Evolutionary conservation across 2,113 vertebrate species (phyloP).

Genomic region (Apodemus sylvaticus): DNA sequence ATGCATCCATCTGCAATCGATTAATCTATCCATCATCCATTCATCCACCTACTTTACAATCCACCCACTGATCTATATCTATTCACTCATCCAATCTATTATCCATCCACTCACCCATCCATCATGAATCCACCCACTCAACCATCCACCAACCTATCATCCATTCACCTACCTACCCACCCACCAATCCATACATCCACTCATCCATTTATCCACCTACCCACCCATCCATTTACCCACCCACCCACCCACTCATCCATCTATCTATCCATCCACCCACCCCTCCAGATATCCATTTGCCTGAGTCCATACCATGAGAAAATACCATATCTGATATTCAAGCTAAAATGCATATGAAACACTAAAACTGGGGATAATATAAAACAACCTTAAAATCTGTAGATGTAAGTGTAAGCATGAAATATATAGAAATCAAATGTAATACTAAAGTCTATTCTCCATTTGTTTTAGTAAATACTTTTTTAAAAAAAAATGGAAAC

Average conservation of each 20-base stretch:
- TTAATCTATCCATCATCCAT: background rate
- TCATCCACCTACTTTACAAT: background rate
- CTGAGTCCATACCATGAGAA: background rate
- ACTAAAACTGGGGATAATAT: background rate
- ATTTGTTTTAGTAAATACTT: conserved; percentile 50
- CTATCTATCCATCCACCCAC: background rate
- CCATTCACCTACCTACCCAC: background rate
- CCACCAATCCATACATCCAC: background rate
- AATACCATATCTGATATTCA: background rate
- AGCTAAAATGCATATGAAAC: background rate
- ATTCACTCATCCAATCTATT: background rate
- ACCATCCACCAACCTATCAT: too few species aligned
- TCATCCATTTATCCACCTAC: background rate
- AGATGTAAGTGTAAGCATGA: conserved; percentile 11
- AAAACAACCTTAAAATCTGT: conserved; percentile 1
- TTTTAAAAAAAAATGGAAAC: conserved; percentile 1
- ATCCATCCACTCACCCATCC: background rate
- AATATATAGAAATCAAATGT: background rate
- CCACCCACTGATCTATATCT: background rate
- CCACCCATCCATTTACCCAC: background rate
- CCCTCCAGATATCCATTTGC: background rate
- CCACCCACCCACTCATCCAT: background rate
- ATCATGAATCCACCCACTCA: background rate
- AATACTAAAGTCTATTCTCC: conserved; percentile 20
- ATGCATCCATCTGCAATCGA: background rate